These are phyloP conservation scores for Drosophila mulleri DNA, from an alignment of 2,888 invertebrate genomes.

Conservation along the genomic window DNA sequence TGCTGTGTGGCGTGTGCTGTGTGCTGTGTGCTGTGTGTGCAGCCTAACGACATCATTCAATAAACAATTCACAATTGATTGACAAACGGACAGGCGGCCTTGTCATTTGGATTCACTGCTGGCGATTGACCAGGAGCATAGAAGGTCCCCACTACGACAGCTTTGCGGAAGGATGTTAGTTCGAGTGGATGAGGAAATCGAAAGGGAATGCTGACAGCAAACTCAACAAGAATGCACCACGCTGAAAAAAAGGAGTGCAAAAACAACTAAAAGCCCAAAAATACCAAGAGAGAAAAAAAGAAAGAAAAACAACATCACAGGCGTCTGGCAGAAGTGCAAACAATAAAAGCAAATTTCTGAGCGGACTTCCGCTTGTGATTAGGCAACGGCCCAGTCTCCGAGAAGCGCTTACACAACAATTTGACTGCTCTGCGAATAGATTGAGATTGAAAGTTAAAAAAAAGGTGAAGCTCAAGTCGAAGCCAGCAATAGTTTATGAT, in stretches of 20 bases:
- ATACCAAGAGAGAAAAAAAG: slow-evolving; percentile 3
- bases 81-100: slow-evolving; percentile 73
- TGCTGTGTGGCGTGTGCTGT: slow-evolving; percentile 51
- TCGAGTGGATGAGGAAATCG: slow-evolving; percentile 79
- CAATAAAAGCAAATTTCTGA: slow-evolving; percentile 77
- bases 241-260: slow-evolving; percentile 18
- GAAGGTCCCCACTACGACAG: slow-evolving; percentile 58
- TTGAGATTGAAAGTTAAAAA: not conserved
- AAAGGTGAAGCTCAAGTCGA: not conserved
- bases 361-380: slow-evolving; percentile 74
- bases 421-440: not conserved
- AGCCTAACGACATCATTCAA: slow-evolving; percentile 81
- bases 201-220: slow-evolving; percentile 81
- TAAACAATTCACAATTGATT: slow-evolving; percentile 82
- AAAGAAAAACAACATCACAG: slow-evolving; percentile 7
- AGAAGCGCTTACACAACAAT: slow-evolving; percentile 88
- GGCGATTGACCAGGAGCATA: slow-evolving; percentile 66
- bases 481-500: not conserved
- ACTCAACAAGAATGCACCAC: slow-evolving; percentile 55
- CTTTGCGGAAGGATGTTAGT: slow-evolving; percentile 77
- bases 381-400: slow-evolving; percentile 85
- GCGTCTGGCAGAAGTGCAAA: slow-evolving; percentile 53
- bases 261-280: not conserved
- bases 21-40: slow-evolving; percentile 56
- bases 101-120: slow-evolving; percentile 72